Evolutionary conservation across 2,888 invertebrate genomes (phyloP), one percentile per base, ranked within the genome.

Genomic region (Drosophila bunnanda): DNA sequence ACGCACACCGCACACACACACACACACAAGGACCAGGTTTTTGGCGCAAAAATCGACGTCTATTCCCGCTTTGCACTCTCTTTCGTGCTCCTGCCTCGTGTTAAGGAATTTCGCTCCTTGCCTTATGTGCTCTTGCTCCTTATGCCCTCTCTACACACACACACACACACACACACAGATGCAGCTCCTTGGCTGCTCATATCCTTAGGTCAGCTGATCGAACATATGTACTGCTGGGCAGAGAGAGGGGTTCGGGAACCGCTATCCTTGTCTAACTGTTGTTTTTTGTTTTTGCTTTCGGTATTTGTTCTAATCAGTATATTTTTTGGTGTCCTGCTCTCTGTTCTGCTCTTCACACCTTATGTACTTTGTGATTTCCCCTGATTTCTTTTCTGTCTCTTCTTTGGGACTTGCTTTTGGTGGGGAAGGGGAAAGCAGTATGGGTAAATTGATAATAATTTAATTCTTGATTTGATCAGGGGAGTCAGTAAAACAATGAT

Each of bases 151-250:
- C 17, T 38, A 75, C 82, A 61, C 89, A 78, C 88, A 82, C 88
- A 76, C 77, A 76, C 82, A 76, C 75, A 75, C 59, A 43, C 80
- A 41, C 68, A 73, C 88, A 85, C 85, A 87, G 88, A 89, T 87
- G 87, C 67, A 54, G 58, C 69, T 61, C 75, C 80, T 74, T 69
- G 76, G 82, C 61, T 89, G 79, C 76, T 73, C 71, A 76, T 83
- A 82, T 83, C 84, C 89, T 89, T 85, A 81, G 87, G 50, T 61
- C 85, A 85, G 85, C 85, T 85, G 85, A 82, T 77, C 66, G 83
- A 78, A 82, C 88, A 83, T 80, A 88, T 83, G 86, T 73, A 68
- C 46, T 57, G 25, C 22, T 10, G 20, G 1, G 2, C 32, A 22
- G 34, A 50, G 28, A 50, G 56, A 58, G 41, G 58, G 59, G 25